These are phyloP conservation scores for Gonatopus flavifemur DNA, from an alignment of 1,140 invertebrate species.

Conservation along the genomic window DNA sequence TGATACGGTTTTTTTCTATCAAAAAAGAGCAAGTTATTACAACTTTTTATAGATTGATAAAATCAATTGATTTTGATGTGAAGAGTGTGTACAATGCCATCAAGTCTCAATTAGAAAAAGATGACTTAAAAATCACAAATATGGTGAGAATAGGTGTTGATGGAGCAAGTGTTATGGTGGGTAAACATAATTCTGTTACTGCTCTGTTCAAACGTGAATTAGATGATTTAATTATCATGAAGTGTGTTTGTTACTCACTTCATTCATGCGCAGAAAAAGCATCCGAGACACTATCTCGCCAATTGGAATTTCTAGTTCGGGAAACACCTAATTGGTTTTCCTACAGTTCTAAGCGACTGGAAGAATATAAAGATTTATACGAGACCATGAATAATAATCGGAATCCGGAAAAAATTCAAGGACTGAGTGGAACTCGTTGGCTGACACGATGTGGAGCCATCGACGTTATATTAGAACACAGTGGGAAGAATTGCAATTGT, in stretches of 20 bases:
- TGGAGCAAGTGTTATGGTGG: conserved; percentile 43
- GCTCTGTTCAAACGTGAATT: conserved; percentile 26
- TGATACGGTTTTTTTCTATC: no score
- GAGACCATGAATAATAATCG: conserved; percentile 30
- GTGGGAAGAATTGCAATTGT: conserved; percentile 18
- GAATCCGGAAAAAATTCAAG: conserved; percentile 28
- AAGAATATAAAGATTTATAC: conserved; percentile 30
- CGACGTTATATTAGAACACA: conserved; percentile 17
- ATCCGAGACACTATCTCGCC: conserved; percentile 19
- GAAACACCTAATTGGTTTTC: no score
- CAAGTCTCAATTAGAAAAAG: conserved; percentile 31
- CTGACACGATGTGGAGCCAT: conserved; percentile 15
- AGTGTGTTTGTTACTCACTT: conserved; percentile 31
- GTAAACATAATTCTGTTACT: no score
- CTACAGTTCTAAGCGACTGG: no score
- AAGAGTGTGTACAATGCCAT: no score
- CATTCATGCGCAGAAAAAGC: conserved; percentile 33
- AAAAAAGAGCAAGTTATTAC: no score
- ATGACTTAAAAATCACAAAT: conserved; percentile 40
- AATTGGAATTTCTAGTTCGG: conserved; percentile 31
- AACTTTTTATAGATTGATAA: conserved; percentile 33
- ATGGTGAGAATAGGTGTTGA: conserved; percentile 44
- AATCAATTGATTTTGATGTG: conserved; percentile 31
- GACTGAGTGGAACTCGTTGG: no score
- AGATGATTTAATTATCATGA: conserved; percentile 22